These are phyloP conservation scores for Caradrina kadenii DNA, from an alignment of 2,888 invertebrate species.

Conservation along the genomic window DNA sequence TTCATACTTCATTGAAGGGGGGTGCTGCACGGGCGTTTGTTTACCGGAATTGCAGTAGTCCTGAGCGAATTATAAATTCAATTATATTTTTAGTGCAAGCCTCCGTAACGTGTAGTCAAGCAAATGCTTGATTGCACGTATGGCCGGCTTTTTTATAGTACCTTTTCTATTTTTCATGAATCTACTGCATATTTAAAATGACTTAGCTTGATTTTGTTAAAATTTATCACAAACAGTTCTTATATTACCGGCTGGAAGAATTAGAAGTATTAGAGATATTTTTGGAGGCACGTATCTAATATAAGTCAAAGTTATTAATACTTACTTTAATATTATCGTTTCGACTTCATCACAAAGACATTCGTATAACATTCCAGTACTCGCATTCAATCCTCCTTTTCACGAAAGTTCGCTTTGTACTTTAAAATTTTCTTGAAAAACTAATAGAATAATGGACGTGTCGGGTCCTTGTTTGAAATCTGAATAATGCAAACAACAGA, in stretches of 20 bases:
- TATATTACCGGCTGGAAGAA: too few species aligned
- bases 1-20: slow-evolving; percentile 5
- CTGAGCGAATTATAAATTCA: slow-evolving; percentile 15
- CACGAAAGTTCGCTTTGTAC: background rate
- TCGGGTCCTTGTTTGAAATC: background rate
- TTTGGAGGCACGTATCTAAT: too few species aligned
- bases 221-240: too few species aligned
- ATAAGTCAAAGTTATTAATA: too few species aligned
- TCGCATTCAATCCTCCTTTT: slow-evolving; percentile 5
- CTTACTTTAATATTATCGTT: background rate
- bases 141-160: background rate
- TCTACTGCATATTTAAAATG: slow-evolving; percentile 1
- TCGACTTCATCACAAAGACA: background rate
- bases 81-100: slow-evolving; percentile 10
- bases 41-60: slow-evolving; percentile 16
- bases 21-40: background rate
- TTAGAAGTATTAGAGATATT: too few species aligned
- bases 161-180: background rate
- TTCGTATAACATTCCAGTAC: slow-evolving; percentile 1
- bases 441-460: slow-evolving; percentile 9
- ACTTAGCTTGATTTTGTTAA: background rate
- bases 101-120: background rate
- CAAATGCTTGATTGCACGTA: background rate
- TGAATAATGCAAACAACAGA: slow-evolving; percentile 7
- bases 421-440: slow-evolving; percentile 7